phyloP scores from a whole-genome alignment of 2,113 vertebrate genomes.

The Indicator maculatus region DNA sequence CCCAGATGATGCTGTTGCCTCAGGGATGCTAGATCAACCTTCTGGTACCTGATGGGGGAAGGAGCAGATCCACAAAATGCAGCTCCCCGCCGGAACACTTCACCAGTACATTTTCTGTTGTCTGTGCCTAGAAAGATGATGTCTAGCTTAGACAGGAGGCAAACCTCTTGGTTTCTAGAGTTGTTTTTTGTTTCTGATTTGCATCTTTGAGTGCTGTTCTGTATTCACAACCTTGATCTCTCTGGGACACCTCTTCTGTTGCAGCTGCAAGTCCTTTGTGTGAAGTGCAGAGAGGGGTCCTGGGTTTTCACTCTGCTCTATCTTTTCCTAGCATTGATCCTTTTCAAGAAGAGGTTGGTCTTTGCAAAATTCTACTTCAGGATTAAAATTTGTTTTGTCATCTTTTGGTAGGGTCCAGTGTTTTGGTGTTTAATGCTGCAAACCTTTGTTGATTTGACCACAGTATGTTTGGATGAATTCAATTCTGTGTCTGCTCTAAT shows the following conservation, averaged over 20 bases:
- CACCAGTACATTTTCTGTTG: background rate
- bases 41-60: constrained; percentile 60
- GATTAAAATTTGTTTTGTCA: background rate
- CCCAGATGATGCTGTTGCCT: constrained; percentile 61
- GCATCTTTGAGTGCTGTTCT: background rate
- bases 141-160: background rate
- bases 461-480: background rate
- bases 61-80: constrained; percentile 23
- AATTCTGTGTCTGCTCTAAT: background rate
- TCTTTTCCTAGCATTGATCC: background rate
- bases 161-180: background rate
- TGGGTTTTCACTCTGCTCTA: background rate
- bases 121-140: background rate
- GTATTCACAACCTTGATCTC: background rate
- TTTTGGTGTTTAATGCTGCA: background rate
- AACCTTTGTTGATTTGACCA: background rate
- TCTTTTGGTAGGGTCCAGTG: background rate
- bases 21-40: constrained; percentile 53
- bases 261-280: background rate
- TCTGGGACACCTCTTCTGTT: background rate
- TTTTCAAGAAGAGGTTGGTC: background rate
- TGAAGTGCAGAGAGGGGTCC: background rate
- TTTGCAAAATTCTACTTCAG: background rate
- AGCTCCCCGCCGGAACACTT: background rate
- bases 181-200: background rate